Base-by-base conservation (phyloP, 2,113 vertebrate species). In the Platichthys stellatus region DNA sequence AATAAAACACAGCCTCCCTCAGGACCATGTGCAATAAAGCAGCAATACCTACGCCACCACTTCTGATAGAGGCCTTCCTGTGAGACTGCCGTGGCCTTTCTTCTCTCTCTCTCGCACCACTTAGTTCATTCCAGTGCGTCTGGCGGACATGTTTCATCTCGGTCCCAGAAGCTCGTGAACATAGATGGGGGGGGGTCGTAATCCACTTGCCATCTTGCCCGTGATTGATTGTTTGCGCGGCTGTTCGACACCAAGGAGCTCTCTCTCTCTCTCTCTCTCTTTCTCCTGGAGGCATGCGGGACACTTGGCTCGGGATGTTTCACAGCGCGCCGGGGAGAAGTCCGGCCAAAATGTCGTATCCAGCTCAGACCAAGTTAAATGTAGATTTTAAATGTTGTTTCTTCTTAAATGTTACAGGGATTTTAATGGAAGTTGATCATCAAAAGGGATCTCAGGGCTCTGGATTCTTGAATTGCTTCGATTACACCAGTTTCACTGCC, bases 151-250 rank as follows among this genome's bases (percentile, higher is more conserved):
- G 77, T 87, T 71, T 74, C 67, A 69, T 59, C 49, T 69, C 18
- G 28, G 80, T 84, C 85, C 78, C 84, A 87, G 70, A 80, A 90
- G 81, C 76, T 63, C 82, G 85, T 76, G 72, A 72, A 83, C 86
- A 86, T 80, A 86, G 77, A 88, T 82, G 24, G 24, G 26, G 31
- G 5, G 31, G 72, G 77, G 74, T 77, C 35, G 26, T 90, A 93
- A 93, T 92, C 90, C 87, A 92, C 86, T 89, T 82, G 69, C 86
- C 74, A 78, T 81, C 61, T 63, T 47, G 58, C 75, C 54, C 1
- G 78, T 91, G 90, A 93, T 90, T 89, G 91, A 93, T 92, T 89
- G 91, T 90, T 88, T 89, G 86, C 80, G 80, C 80, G 83, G 85
- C 69, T 61, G 68, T 28, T 76, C 87, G 84, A 71, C 68, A 78